Base-by-base conservation (phyloP, 2,888 invertebrate genomes). In the Harpalus rufipes region DNA sequence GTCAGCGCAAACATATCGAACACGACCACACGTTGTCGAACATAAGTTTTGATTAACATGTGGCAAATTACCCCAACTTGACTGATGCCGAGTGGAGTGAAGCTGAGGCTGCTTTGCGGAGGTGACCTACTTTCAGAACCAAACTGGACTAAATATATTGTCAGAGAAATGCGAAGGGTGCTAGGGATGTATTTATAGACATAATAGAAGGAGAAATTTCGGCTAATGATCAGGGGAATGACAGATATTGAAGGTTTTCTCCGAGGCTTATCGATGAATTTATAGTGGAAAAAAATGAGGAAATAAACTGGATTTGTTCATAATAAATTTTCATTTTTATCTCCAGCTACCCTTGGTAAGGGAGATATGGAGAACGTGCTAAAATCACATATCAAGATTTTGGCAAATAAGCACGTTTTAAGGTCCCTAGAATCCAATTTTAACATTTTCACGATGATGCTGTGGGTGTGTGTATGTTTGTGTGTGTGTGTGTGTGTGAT, bases 31-130 rank as follows among this genome's bases (percentile, higher is more conserved):
- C 78, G 78, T 78, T 78, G 78, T 78, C 78, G 78, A 58, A 78
- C 78, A 78, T 78, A 78, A 78, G 56, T 78, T 78, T 78, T 78
- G 78, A 78, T 78, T 78, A 78, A 78, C 78, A 78, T 78, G 78
- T 78, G 78, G 78, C 78, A 78, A 78, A 78, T 78, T 78, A 51
- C 78, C 56, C 25, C 78, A 56, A 18, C 74, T 21, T 58, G 56
- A 56, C 51, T 76, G 76, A 56, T 76, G 58, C 10, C 25, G 78
- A 56, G 25, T 25, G 39, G n/a, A 7, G 39, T n/a, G 10, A 0
- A 12, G 21, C 51, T 18, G 18, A 18, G 7, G 59, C 21, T 16
- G 10, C 12, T 12, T 18, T 10, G 18, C 18, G 56, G 16, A 12
- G 63, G 10, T 21, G 63, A 63, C 63, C 63, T 21, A 63, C 21